phyloP scores from a whole-genome alignment of 2,797 vertebrate species.

The Acrossocheilus wenchowensis region DNA sequence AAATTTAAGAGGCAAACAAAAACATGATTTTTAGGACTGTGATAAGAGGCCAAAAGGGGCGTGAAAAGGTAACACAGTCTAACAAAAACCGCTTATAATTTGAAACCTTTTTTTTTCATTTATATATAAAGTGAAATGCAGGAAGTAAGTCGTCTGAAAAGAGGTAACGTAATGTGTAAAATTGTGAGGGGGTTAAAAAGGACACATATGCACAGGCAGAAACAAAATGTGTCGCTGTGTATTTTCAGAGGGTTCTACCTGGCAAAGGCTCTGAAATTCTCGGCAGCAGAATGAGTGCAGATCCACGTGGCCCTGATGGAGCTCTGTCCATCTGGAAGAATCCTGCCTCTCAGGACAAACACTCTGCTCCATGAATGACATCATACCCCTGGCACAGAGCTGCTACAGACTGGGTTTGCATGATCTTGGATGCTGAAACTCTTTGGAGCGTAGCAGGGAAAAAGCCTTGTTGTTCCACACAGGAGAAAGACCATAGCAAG shows the following conservation, averaged over 20 bases:
- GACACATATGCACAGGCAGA: background rate
- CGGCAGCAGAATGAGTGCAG: background rate
- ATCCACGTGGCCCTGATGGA: conserved; percentile 6
- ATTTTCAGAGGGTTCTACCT: conserved; percentile 13
- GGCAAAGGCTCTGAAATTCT: conserved; percentile 3
- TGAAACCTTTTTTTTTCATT: too few species aligned
- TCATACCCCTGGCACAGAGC: conserved; percentile 40
- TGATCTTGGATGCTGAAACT: conserved; percentile 31
- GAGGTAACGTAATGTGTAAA: too few species aligned
- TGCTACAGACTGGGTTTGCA: conserved; percentile 33
- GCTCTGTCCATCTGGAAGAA: conserved; percentile 46
- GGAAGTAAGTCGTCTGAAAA: background rate
- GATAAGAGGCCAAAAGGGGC: too few species aligned
- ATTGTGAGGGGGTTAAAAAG: background rate
- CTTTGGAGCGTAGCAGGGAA: conserved; percentile 11
- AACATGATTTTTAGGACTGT: too few species aligned
- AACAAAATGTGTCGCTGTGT: background rate
- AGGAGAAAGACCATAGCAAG: background rate
- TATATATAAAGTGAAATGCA: too few species aligned
- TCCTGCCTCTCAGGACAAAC: conserved; percentile 38
- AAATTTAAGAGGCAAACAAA: too few species aligned
- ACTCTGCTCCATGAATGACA: conserved; percentile 45
- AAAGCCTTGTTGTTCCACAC: conserved; percentile 5
- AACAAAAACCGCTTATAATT: too few species aligned
- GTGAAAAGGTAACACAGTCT: too few species aligned